phyloP scores from a whole-genome alignment of 2,113 vertebrate species.

The Callithrix jacchus region DNA sequence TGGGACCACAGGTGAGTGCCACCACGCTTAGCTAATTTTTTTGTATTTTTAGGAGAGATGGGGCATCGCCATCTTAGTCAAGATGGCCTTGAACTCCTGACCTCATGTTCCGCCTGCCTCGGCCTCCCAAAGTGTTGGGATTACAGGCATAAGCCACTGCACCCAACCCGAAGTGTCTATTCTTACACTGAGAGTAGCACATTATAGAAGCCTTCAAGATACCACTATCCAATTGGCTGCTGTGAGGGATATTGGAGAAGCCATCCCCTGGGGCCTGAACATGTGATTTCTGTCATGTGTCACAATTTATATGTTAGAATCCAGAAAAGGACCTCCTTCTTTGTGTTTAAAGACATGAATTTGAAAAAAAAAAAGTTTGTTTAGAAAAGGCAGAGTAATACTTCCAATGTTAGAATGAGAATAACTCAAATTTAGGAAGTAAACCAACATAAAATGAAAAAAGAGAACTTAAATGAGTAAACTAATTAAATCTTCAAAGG shows the following conservation, averaged over 20 bases:
- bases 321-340: neutral
- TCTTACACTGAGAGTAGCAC: neutral
- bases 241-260: neutral
- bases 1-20: too few relatives aligned
- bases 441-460: neutral
- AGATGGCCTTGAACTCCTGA: too few relatives aligned
- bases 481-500: neutral
- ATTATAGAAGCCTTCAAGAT: neutral
- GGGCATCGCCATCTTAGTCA: too few relatives aligned
- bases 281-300: neutral
- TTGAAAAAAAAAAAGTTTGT: neutral
- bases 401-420: neutral
- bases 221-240: too few relatives aligned
- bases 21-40: too few relatives aligned
- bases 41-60: too few relatives aligned
- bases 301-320: neutral
- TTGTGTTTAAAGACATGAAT: neutral
- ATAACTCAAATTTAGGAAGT: neutral
- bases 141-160: too few relatives aligned
- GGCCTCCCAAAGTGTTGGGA: too few relatives aligned
- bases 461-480: neutral
- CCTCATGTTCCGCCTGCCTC: too few relatives aligned
- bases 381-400: neutral
- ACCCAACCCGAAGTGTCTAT: rapidly evolving
- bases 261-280: neutral